Conservation (phyloP, 2,888 invertebrate species). For the Melitaea athalia region DNA sequence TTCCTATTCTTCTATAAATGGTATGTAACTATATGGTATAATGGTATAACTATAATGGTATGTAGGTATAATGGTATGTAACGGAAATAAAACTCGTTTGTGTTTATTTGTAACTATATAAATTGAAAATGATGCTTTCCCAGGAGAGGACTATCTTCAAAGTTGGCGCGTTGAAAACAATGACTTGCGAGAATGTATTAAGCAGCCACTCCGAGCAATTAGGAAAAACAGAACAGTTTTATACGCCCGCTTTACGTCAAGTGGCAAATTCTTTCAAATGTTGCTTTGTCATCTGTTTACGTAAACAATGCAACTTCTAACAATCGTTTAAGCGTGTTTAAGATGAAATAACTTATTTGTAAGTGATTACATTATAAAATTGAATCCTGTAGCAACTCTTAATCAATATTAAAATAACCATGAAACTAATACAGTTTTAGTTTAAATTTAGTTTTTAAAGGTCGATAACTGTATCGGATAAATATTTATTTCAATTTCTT, state of each 20-base stretch:
- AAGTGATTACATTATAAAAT: neutral
- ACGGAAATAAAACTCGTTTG: neutral
- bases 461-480: no score
- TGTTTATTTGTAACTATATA: neutral
- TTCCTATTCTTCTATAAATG: neutral
- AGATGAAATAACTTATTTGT: neutral
- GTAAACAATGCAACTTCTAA: constrained; percentile 50
- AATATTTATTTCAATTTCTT: no score
- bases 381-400: no score
- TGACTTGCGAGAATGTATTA: constrained; percentile 74
- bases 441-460: no score
- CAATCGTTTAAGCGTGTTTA: constrained; percentile 11
- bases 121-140: constrained; percentile 61
- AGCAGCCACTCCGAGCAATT: constrained; percentile 80
- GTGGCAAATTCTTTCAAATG: constrained; percentile 42
- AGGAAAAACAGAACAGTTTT: constrained; percentile 81
- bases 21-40: no score
- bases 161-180: constrained; percentile 71
- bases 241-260: constrained; percentile 52
- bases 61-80: no score
- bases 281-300: constrained; percentile 58
- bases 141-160: constrained; percentile 60
- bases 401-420: no score
- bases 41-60: no score
- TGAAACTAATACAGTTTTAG: no score